Base-by-base conservation (phyloP, 2,888 invertebrate species). In the Chrysolina americana region DNA sequence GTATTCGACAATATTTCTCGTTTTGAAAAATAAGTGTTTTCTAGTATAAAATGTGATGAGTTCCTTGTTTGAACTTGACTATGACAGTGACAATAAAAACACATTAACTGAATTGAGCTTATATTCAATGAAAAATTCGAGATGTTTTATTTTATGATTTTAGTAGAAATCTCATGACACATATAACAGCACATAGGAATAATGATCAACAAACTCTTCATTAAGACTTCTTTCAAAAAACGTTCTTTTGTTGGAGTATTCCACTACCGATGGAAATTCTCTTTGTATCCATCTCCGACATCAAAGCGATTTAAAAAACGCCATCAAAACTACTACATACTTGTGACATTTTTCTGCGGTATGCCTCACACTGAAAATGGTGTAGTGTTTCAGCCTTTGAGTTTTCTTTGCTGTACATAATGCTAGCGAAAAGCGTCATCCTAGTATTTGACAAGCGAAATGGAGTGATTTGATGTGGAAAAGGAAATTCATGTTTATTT, bases 401-500 rank as follows among this genome's bases (percentile, higher is more conserved):
- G 59, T 59, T 53, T 28, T 28, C 8, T 59, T 59, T 10, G 59
- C 28, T 17, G 36, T 13, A 70, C 15, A 64, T 11, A 64, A 64
- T 28, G 68, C 17, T 13, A 41, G 48, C 41, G 62, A 44, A 72
- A 72, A 62, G 68, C 63, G 23, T 41, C 44, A 65, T 50, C 21
- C 65, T 41, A 63, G 50, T 63, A 71, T 73, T 28, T 70, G 73
- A 70, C 68, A 62, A 64, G 53, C 63, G 48, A 50, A 64, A 74
- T 65, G 68, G 72, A 66, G 36, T 28, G 70, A 74, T 64, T 68
- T 63, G 70, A 64, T 64, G 50, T 50, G 28, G 56, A 74, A 70
- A 47, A 71, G 65, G 65, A 77, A 77, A 71, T 70, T 73, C 68
- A 28, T 75, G 73, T 75, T 73, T 77, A 75, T 75, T 77, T 75